Evolutionary conservation across 2,797 vertebrate species (phyloP).

Genomic region (Megalops cyprinoides): DNA sequence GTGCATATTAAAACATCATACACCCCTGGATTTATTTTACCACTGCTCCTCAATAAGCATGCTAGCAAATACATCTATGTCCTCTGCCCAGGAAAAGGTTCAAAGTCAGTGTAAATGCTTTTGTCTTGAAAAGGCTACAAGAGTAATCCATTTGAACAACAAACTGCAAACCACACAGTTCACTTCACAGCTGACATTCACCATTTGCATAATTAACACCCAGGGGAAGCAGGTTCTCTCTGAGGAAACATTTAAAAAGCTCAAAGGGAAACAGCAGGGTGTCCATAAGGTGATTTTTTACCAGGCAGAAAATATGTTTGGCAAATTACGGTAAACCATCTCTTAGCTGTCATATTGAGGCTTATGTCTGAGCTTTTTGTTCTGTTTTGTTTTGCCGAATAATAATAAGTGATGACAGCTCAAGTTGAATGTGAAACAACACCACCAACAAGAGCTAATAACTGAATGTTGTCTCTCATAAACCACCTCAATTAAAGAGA

Average conservation of each 20-base stretch:
- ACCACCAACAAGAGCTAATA: neutral
- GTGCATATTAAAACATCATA: neutral
- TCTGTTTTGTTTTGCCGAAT: neutral
- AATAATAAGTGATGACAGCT: neutral
- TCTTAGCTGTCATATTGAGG: too few species aligned
- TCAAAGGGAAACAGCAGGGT: constrained; percentile 22
- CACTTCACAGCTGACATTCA: constrained; percentile 27
- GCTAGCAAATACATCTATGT: neutral
- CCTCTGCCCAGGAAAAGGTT: neutral
- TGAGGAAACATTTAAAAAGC: constrained; percentile 16
- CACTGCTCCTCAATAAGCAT: neutral
- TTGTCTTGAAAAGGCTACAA: neutral
- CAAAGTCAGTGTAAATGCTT: neutral
- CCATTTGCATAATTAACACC: constrained; percentile 30
- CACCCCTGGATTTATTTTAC: neutral
- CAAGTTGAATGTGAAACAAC: neutral
- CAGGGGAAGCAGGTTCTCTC: constrained; percentile 6
- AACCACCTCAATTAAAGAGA: neutral
- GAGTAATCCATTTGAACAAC: constrained; percentile 1
- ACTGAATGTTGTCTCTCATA: neutral
- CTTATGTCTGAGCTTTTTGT: neutral
- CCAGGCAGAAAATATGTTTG: neutral
- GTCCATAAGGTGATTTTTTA: neutral
- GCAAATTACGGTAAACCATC: neutral
- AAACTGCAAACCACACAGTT: constrained; percentile 12